Conservation (phyloP, 1,140 invertebrate genomes). For the Bicyclus anynana region DNA sequence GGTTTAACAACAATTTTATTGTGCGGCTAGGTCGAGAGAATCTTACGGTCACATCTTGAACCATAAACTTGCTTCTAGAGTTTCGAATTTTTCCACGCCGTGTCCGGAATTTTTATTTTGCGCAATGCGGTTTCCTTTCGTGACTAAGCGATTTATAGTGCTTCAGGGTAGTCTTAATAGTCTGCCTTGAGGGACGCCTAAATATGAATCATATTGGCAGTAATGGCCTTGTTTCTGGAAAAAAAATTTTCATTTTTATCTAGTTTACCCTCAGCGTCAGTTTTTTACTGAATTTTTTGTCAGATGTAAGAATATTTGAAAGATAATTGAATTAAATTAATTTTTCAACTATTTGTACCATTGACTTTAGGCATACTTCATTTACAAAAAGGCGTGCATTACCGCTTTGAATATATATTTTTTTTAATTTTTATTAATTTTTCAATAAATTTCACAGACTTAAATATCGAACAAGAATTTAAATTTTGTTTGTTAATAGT, state of each 20-base stretch:
- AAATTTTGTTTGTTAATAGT: too few relatives aligned
- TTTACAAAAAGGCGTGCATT: too few relatives aligned
- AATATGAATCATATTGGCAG: not conserved
- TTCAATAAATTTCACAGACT: too few relatives aligned
- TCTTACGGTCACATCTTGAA: not conserved
- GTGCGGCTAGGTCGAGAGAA: not conserved
- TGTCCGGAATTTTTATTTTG: slow-evolving; percentile 10
- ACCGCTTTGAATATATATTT: too few relatives aligned
- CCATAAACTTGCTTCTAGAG: not conserved
- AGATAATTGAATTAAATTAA: too few relatives aligned
- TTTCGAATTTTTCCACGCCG: slow-evolving; percentile 4
- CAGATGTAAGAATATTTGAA: too few relatives aligned
- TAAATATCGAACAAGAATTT: too few relatives aligned
- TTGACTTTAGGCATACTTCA: too few relatives aligned
- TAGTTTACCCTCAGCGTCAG: too few relatives aligned
- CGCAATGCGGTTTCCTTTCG: slow-evolving; percentile 7
- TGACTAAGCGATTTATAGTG: slow-evolving; percentile 1
- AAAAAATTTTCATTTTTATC: not conserved
- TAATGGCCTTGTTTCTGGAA: not conserved
- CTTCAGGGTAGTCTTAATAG: not conserved
- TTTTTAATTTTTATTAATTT: too few relatives aligned
- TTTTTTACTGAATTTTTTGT: too few relatives aligned
- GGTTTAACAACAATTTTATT: not conserved
- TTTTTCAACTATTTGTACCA: too few relatives aligned
- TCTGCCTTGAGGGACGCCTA: not conserved